Evolutionary conservation across 2,113 vertebrate species (phyloP).

Genomic region (Albula glossodonta): DNA sequence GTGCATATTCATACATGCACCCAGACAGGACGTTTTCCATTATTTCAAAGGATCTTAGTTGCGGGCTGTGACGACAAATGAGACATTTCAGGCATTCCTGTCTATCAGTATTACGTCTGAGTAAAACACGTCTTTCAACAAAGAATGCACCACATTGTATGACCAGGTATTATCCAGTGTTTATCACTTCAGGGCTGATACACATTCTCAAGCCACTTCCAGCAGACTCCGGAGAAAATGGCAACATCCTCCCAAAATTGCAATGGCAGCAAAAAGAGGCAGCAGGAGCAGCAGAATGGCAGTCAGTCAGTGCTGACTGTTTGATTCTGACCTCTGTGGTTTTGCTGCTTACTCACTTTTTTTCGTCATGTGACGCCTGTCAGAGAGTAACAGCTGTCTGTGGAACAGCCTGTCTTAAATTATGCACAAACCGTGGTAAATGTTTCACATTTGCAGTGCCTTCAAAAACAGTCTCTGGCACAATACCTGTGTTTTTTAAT

Average conservation of each 20-base stretch:
- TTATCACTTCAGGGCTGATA: neutral
- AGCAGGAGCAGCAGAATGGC: neutral
- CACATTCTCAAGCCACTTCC: neutral
- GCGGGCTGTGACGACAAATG: neutral
- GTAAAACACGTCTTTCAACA: neutral
- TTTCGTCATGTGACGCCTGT: constrained; percentile 20
- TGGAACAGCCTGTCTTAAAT: constrained; percentile 33
- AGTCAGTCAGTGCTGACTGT: neutral
- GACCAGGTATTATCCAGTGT: neutral
- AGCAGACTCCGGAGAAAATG: neutral
- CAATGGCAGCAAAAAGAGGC: neutral
- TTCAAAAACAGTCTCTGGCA: constrained; percentile 24
- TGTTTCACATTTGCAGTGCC: constrained; percentile 32
- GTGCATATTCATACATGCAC: neutral
- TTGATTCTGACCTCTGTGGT: neutral
- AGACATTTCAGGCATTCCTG: neutral
- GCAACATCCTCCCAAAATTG: neutral
- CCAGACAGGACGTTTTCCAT: neutral
- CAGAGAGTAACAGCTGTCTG: constrained; percentile 27
- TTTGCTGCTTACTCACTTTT: neutral
- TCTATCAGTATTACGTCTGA: neutral
- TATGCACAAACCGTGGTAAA: constrained; percentile 36
- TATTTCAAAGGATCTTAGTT: neutral
- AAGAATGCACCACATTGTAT: neutral
- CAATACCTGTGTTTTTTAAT: constrained; percentile 11